Evolutionary conservation across 2,888 invertebrate genomes (phyloP), one percentile per base, ranked within the genome.

Genomic region (Dusona sp.): DNA sequence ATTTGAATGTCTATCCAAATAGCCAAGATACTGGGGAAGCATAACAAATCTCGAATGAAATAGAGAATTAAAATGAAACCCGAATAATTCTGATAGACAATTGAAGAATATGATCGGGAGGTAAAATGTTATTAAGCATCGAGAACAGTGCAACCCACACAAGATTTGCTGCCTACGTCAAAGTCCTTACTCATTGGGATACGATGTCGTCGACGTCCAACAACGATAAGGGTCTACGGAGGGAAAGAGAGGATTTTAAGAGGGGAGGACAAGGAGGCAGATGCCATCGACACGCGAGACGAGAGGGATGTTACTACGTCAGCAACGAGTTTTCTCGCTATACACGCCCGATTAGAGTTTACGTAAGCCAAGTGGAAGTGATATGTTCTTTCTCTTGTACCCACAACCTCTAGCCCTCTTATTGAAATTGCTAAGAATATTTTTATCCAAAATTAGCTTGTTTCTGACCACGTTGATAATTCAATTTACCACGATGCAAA

Each of bases 281-380:
- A 86, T 88, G 89, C 86, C 88, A 89, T 85, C 87, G 85, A 83
- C 89, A 89, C 86, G 89, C 80, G 81, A 85, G 72, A 81, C 84
- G 70, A 79, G 42, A 79, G 78, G 65, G 74, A 61, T 54, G 61
- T 51, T 65, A 72, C 78, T 75, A 75, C 81, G 84, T 86, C 86
- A 86, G 74, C 81, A 65, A 48, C 74, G 79, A 64, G 68, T 64
- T 74, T 78, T 74, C 64, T 73, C 48, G 73, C 73, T 77, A 73
- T 72, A 83, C 78, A 45, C 73, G 64, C 81, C 78, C 81, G 77
- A 80, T 83, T 79, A 57, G 74, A 79, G 81, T 79, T 86, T 84
- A 84, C 86, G 86, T 84, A 84, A 86, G 74, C 84, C 81, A 65
- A 75, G 78, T 79, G 57, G 68, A 75, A 82, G 74, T 75, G 82